Conservation (phyloP, 2,113 vertebrate species). For the Cinclus cinclus region DNA sequence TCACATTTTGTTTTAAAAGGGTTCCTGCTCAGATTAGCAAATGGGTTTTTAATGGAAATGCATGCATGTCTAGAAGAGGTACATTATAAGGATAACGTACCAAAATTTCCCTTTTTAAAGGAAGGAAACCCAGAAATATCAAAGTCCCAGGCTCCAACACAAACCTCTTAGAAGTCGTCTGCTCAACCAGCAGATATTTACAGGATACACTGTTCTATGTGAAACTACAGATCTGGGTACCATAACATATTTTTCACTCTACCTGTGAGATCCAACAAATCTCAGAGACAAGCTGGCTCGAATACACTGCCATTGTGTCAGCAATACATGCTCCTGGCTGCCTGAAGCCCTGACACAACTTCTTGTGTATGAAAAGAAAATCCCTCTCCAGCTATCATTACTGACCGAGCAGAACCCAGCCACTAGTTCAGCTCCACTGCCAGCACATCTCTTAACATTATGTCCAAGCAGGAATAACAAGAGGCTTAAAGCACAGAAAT, state of each 20-base stretch:
- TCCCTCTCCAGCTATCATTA: not conserved
- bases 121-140: not conserved
- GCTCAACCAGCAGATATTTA: not conserved
- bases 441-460: not conserved
- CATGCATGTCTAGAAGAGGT: not conserved
- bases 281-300: not conserved
- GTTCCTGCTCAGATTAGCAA: not conserved
- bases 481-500: slow-evolving; percentile 1
- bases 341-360: not conserved
- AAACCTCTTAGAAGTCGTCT: not conserved
- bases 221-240: not conserved
- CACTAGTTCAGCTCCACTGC: not conserved
- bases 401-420: not conserved
- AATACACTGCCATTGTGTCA: not conserved
- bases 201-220: not conserved
- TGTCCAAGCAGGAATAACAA: not conserved
- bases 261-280: not conserved
- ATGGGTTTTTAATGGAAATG: not conserved
- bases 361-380: not conserved
- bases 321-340: not conserved
- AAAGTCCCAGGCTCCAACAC: not conserved
- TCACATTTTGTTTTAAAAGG: not conserved
- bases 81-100: not conserved
- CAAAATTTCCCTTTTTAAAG: not conserved
- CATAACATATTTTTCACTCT: not conserved